Evolutionary conservation across 2,113 vertebrate genomes (phyloP).

Genomic region (Peromyscus californicus): DNA sequence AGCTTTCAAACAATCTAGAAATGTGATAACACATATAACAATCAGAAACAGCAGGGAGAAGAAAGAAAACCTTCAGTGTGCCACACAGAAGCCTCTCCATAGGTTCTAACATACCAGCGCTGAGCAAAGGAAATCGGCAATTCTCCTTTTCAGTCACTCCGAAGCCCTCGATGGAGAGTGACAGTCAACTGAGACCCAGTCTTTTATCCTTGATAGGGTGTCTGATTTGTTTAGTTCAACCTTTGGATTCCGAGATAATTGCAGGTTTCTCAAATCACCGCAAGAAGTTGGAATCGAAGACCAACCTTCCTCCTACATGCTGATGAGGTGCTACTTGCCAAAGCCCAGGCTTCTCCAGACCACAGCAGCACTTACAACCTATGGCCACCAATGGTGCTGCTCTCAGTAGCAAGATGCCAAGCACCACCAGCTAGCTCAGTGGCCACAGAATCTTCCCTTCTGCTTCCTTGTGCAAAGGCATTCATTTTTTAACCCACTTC

Average conservation of each 20-base stretch:
- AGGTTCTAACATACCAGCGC: neutral
- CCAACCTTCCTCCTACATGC: neutral
- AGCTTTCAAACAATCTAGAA: conserved; percentile 51
- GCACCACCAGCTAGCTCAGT: neutral
- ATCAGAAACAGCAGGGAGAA: neutral
- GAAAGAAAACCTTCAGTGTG: neutral
- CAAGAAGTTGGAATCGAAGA: conserved; percentile 20
- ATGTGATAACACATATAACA: neutral
- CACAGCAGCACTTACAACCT: neutral
- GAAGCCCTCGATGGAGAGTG: neutral
- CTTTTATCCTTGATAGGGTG: neutral
- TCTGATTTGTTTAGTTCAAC: neutral
- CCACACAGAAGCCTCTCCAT: neutral
- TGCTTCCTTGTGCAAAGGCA: neutral
- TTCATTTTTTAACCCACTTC: neutral
- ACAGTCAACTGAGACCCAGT: neutral
- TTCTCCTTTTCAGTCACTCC: neutral
- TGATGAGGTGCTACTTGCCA: neutral
- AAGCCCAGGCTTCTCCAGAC: neutral
- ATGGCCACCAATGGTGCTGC: neutral
- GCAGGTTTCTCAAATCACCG: neutral
- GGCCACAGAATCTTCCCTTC: neutral
- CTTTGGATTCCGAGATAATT: neutral
- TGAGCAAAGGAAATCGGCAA: conserved; percentile 15
- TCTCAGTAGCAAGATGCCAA: neutral